Conservation (phyloP, 2,113 vertebrate genomes). For the Rhabdomys dilectus region DNA sequence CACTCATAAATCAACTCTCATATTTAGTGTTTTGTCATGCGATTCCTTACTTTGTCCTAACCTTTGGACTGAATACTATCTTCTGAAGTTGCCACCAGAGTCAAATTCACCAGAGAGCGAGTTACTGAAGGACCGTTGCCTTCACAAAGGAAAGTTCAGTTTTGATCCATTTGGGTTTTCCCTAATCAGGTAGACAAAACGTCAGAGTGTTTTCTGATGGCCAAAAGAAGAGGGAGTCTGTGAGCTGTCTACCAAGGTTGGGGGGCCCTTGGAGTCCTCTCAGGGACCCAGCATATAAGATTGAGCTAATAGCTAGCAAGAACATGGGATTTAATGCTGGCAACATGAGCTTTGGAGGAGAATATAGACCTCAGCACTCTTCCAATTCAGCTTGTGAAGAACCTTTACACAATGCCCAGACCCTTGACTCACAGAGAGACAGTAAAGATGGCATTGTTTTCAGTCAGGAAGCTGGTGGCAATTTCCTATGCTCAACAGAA, state of each 20-base stretch:
- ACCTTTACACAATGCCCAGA: not conserved
- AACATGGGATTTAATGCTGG: not conserved
- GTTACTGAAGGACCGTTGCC: not conserved
- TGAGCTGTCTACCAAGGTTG: not conserved
- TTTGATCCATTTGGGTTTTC: not conserved
- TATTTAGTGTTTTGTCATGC: not conserved
- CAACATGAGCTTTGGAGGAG: not conserved
- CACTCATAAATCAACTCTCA: not conserved
- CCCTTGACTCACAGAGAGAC: not conserved
- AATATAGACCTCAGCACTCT: not conserved
- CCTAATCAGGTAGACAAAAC: not conserved
- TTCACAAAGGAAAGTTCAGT: not conserved
- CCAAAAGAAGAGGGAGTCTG: not conserved
- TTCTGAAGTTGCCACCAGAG: not conserved
- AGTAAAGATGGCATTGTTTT: not conserved
- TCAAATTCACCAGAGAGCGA: not conserved
- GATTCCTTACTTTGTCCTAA: not conserved
- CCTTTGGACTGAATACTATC: not conserved
- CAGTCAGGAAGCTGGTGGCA: not conserved
- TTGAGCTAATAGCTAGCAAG: not conserved
- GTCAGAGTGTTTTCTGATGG: not conserved
- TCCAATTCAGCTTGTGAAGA: not conserved
- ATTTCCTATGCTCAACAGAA: not conserved
- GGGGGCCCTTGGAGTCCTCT: not conserved
- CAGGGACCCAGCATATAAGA: not conserved